These are phyloP conservation scores for Trachelus tabidus DNA, from an alignment of 2,888 invertebrate species.

Conservation along the genomic window DNA sequence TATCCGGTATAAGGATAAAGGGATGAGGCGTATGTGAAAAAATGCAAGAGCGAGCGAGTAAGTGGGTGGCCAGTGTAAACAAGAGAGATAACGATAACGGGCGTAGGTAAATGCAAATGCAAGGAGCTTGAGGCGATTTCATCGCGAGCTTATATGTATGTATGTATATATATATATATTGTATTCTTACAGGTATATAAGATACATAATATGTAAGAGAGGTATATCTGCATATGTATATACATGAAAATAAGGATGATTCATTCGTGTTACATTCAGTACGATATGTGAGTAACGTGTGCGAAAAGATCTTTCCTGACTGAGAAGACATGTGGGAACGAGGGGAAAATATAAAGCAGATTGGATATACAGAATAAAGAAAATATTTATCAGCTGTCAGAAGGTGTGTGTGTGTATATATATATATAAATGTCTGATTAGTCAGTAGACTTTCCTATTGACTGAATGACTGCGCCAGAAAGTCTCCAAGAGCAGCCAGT, in stretches of 20 bases:
- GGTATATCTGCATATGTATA: slow-evolving; percentile 33
- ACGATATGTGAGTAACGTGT: slow-evolving; percentile 24
- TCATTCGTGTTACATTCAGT: slow-evolving; percentile 33
- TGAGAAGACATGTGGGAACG: background rate
- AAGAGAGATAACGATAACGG: background rate
- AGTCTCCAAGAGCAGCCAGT: background rate
- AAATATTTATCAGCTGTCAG: background rate
- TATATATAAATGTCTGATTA: background rate
- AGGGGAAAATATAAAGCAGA: background rate
- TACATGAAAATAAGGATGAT: slow-evolving; percentile 34
- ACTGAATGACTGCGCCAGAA: background rate
- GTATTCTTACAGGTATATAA: background rate
- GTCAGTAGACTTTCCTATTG: background rate
- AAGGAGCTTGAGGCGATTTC: background rate
- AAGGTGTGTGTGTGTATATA: background rate
- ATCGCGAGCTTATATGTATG: background rate
- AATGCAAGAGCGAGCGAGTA: background rate
- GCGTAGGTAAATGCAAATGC: background rate
- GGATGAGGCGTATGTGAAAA: background rate
- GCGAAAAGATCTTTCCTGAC: background rate
- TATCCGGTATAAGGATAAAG: background rate
- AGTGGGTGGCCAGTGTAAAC: background rate
- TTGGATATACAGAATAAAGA: background rate
- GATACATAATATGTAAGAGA: slow-evolving; percentile 26
- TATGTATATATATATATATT: background rate